phyloP scores from a whole-genome alignment of 2,797 vertebrate genomes.

The Balearica regulorum region DNA sequence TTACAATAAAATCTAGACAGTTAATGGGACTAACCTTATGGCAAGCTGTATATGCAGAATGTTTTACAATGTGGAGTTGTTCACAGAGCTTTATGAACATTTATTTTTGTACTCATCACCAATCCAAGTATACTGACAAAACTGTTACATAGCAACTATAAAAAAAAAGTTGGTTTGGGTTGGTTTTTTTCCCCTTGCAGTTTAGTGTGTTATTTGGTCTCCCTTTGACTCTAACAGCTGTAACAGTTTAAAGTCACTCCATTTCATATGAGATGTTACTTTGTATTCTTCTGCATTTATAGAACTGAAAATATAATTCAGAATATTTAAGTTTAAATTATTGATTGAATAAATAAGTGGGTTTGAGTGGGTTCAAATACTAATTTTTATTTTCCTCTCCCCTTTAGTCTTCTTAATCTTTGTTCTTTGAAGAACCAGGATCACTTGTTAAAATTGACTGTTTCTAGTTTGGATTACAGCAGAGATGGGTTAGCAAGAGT shows the following conservation, averaged over 20 bases:
- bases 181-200: not conserved
- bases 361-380: not conserved
- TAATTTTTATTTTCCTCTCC: not conserved
- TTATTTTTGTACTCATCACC: not conserved
- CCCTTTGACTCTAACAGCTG: not conserved
- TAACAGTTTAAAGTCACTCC: not conserved
- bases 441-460: slow-evolving; percentile 90
- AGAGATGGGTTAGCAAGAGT: slow-evolving; percentile 92
- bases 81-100: not conserved
- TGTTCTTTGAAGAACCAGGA: slow-evolving; percentile 96
- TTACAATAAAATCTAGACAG: not conserved
- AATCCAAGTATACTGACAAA: not conserved
- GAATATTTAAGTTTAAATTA: not conserved
- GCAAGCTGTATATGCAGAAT: not conserved
- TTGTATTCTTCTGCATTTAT: not conserved
- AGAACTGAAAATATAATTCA: not conserved
- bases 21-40: not conserved
- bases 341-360: not conserved
- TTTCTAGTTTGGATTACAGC: slow-evolving; percentile 94
- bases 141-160: not conserved
- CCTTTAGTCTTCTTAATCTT: slow-evolving; percentile 88
- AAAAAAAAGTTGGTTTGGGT: not conserved
- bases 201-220: not conserved
- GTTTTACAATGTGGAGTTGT: not conserved
- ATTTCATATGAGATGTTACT: not conserved